Conservation (phyloP, 2,888 invertebrate genomes). For the Hoplodrina ambigua region DNA sequence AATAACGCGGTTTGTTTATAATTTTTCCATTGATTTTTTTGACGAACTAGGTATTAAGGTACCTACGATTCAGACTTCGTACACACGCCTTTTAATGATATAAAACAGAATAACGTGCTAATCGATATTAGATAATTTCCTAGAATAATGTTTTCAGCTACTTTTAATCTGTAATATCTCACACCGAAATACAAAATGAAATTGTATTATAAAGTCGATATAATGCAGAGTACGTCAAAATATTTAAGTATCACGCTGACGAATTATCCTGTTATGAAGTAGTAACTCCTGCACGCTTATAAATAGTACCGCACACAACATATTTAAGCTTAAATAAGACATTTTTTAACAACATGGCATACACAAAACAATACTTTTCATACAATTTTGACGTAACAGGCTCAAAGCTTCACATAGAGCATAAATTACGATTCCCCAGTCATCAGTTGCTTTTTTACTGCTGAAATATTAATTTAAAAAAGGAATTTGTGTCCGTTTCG, state of each 20-base stretch:
- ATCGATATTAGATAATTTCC: conserved; percentile 13
- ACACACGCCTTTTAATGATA: conserved; percentile 10
- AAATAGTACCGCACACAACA: conserved; percentile 43
- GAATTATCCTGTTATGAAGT: conserved; percentile 27
- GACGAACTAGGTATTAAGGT: neutral
- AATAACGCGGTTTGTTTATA: conserved; percentile 19
- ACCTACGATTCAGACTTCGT: neutral
- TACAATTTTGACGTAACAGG: conserved; percentile 59
- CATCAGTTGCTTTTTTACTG: conserved; percentile 51
- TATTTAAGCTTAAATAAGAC: conserved; percentile 47
- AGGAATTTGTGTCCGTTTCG: conserved; percentile 6
- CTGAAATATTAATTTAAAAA: conserved; percentile 16
- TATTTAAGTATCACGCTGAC: conserved; percentile 18
- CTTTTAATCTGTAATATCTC: conserved; percentile 22
- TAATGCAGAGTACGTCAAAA: conserved; percentile 16
- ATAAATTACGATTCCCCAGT: conserved; percentile 63
- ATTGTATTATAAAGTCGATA: conserved; percentile 1
- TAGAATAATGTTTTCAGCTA: conserved; percentile 6
- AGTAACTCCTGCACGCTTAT: conserved; percentile 6
- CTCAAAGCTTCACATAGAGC: conserved; percentile 62
- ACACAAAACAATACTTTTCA: conserved; percentile 42
- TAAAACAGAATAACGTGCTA: conserved; percentile 5
- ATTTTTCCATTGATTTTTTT: neutral
- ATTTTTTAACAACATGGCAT: conserved; percentile 57
- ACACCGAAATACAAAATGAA: conserved; percentile 8